Evolutionary conservation across 2,888 invertebrate species (phyloP), one percentile per base, ranked within the genome.

Genomic region (Bombyx huttoni): DNA sequence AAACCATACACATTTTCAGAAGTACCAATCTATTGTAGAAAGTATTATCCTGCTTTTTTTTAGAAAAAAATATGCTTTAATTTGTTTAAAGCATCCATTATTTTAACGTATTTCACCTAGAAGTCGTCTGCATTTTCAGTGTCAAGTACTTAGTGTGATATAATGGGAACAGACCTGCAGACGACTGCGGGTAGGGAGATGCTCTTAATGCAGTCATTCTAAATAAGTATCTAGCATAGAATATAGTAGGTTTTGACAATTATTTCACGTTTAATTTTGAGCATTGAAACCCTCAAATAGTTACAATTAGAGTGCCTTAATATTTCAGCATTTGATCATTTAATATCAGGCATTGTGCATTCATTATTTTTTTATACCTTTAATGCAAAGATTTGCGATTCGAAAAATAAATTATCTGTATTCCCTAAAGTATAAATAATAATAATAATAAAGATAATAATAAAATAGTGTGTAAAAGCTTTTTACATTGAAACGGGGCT

Each of bases 81-180:
- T 12, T 40, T 10, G 3, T 10, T 40, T 10, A 40, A 40, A 12
- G 8, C 8, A 40, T 10, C 8, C 12, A 40, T 40, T 40, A 40
- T 40, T 40, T 10, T 5, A 40, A 40, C 57, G 60, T 61, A 66
- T 67, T 72, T 71, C 67, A n/a, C 58, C 62, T 62, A 66, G 63
- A 67, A 70, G 70, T 64, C 62, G 46, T 54, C 60, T 59, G 56
- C 51, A 62, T 62, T 58, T 63, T 67, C 62, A 63, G 60, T 62
- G 54, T 58, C 62, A 55, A 64, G 60, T 67, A 75, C 75, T 76
- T 74, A 70, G 68, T 69, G 60, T 62, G 61, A 52, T 61, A 56
- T 75, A 78, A 80, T 79, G 75, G 73, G 75, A 60, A 74, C 75
- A 74, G 75, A 73, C 77, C 68, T 79, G 71, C 65, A 75, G 75